Evolutionary conservation across 2,888 invertebrate genomes (phyloP).

Genomic region (Hirtodrosophila trivittata): DNA sequence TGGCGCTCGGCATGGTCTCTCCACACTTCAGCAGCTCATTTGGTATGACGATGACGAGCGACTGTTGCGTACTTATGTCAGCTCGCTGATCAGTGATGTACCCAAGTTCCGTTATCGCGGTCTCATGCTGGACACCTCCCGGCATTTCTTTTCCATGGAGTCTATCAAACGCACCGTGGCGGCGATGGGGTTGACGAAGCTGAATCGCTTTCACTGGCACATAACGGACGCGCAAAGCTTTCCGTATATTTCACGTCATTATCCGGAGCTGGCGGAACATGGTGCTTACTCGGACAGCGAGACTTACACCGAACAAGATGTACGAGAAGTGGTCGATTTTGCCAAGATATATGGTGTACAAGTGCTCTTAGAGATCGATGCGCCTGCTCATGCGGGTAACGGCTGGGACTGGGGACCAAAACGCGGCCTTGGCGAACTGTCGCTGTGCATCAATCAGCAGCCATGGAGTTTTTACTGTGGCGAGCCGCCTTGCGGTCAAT

Average conservation of each 20-base stretch:
- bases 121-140: slow-evolving; percentile 94
- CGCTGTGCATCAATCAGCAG: slow-evolving; percentile 91
- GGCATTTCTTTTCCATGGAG: slow-evolving; percentile 92
- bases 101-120: slow-evolving; percentile 93
- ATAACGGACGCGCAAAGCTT: slow-evolving; percentile 96
- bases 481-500: slow-evolving; percentile 94
- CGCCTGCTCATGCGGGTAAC: slow-evolving; percentile 94
- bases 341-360: slow-evolving; percentile 93
- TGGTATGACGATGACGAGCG: slow-evolving; percentile 90
- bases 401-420: slow-evolving; percentile 93
- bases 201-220: slow-evolving; percentile 98
- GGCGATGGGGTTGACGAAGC: slow-evolving; percentile 94
- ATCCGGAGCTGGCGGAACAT: slow-evolving; percentile 91
- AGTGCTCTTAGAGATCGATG: slow-evolving; percentile 94
- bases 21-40: slow-evolving; percentile 91
- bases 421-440: slow-evolving; percentile 90
- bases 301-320: slow-evolving; percentile 89
- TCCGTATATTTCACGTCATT: slow-evolving; percentile 90
- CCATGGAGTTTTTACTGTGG: slow-evolving; percentile 92
- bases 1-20: slow-evolving; percentile 91
- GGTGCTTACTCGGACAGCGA: slow-evolving; percentile 94
- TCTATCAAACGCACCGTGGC: slow-evolving; percentile 90
- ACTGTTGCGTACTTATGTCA: slow-evolving; percentile 87
- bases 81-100: slow-evolving; percentile 89
- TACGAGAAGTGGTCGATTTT: slow-evolving; percentile 89